A percentile compares a stretch with the other conserved stretches of the same genome.
phyloP scores from a whole-genome alignment of 2,113 vertebrate species.

The Megaceryle torquata region DNA sequence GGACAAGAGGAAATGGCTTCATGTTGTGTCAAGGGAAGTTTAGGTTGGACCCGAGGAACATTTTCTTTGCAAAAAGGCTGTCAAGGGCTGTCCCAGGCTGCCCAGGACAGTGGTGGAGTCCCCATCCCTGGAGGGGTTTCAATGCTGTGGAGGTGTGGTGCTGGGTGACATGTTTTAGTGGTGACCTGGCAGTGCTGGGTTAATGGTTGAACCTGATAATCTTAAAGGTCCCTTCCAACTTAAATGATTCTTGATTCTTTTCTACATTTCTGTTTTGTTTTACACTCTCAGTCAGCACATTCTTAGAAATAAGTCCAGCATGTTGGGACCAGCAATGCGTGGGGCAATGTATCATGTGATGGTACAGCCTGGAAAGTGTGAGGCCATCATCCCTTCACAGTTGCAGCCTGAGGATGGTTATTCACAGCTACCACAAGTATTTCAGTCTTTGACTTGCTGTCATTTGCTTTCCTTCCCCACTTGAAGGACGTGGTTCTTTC shows the following conservation, averaged over 20 bases:
- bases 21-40: too few relatives aligned
- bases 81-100: too few relatives aligned
- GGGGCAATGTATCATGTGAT: background rate
- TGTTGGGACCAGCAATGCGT: background rate
- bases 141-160: too few relatives aligned
- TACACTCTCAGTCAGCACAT: background rate
- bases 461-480: background rate
- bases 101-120: too few relatives aligned
- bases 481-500: background rate
- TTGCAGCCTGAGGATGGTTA: background rate
- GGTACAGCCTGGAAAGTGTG: background rate
- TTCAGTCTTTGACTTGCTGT: background rate
- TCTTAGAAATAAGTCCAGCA: fast-evolving
- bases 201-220: background rate
- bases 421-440: background rate
- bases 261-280: background rate
- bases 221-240: background rate
- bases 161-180: too few relatives aligned
- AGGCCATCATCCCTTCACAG: background rate
- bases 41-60: too few relatives aligned
- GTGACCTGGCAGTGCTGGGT: too few relatives aligned
- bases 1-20: too few relatives aligned
- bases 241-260: background rate
- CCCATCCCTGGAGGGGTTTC: too few relatives aligned
- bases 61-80: too few relatives aligned